Percentiles rank a stretch among this genome's conserved stretches.
Conservation (phyloP, 2,797 vertebrate species). For the Sciurus carolinensis region DNA sequence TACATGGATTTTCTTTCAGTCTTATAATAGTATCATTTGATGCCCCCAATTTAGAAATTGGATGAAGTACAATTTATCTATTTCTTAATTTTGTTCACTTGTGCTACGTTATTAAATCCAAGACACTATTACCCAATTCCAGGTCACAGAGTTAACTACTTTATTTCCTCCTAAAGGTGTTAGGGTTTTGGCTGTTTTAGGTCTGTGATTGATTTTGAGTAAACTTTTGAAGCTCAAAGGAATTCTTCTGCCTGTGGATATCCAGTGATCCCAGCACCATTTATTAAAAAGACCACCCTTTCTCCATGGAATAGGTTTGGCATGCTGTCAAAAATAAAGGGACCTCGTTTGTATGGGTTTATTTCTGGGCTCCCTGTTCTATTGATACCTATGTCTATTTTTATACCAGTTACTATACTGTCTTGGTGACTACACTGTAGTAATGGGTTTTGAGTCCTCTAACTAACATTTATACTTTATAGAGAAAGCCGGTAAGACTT, state of each 20-base stretch:
- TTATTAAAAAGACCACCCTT: background rate
- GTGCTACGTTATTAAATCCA: background rate
- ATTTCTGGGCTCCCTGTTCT: too few species aligned
- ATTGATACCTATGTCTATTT: background rate
- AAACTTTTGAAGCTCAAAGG: background rate
- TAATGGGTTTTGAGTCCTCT: background rate
- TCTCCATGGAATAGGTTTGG: background rate
- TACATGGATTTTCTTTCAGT: background rate
- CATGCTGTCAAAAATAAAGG: too few species aligned
- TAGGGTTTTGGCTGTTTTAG: too few species aligned
- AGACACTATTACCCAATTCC: background rate
- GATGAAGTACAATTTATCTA: background rate
- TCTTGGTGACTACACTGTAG: background rate
- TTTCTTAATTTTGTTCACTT: background rate
- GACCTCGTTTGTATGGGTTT: too few species aligned
- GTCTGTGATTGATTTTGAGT: too few species aligned
- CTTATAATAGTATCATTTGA: background rate
- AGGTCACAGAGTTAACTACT: background rate
- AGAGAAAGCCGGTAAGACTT: background rate
- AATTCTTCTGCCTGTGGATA: background rate
- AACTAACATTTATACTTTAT: constrained; percentile 37
- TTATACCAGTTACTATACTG: background rate
- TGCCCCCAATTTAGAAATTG: background rate
- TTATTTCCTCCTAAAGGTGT: background rate
- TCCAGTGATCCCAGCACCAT: background rate